phyloP scores from a whole-genome alignment of 2,797 vertebrate genomes.

The Spondyliosoma cantharus region DNA sequence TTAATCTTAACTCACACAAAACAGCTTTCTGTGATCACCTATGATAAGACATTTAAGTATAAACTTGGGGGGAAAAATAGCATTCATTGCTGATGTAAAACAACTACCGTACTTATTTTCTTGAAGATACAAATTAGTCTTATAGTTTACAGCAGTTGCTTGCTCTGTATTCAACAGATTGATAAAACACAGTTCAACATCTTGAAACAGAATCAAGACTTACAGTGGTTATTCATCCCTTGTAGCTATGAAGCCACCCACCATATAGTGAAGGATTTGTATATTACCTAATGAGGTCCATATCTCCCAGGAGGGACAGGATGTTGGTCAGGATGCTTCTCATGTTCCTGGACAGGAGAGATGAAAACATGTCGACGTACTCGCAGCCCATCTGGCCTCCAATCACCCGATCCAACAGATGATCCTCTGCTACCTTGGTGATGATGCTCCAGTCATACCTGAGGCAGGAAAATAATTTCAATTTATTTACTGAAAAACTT shows the following conservation, averaged over 20 bases:
- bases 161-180: background rate
- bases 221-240: background rate
- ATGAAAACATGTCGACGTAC: constrained; percentile 87
- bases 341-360: constrained; percentile 88
- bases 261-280: background rate
- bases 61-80: background rate
- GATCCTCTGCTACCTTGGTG: constrained; percentile 80
- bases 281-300: constrained; percentile 91
- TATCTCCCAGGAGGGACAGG: constrained; percentile 85
- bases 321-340: constrained; percentile 86
- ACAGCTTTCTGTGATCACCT: background rate
- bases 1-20: background rate
- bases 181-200: background rate
- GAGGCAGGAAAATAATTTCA: background rate
- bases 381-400: constrained; percentile 93
- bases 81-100: background rate
- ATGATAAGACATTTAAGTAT: background rate
- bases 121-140: background rate
- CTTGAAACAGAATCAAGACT: background rate
- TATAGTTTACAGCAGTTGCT: too few species aligned
- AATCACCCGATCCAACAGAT: constrained; percentile 88
- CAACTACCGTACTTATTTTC: background rate
- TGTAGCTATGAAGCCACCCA: background rate
- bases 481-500: background rate
- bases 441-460: constrained; percentile 86